Percentiles rank a stretch among this genome's conserved stretches.
Evolutionary conservation across 1,140 invertebrate genomes (phyloP).

Genomic region (Harlomillsia oculata): DNA sequence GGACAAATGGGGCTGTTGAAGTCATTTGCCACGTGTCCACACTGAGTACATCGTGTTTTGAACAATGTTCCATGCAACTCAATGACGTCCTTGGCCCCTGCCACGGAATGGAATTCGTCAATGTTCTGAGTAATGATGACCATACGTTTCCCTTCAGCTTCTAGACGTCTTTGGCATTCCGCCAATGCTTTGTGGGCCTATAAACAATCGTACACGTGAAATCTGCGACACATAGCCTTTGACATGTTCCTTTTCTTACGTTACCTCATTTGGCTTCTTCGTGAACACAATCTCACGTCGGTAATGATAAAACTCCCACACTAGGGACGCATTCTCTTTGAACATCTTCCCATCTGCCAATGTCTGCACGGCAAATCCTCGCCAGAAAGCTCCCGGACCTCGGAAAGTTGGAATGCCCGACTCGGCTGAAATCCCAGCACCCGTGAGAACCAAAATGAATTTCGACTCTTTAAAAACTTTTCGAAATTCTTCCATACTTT

Average conservation of each 20-base stretch:
- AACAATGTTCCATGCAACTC: conserved; percentile 81
- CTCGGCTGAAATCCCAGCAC: conserved; percentile 54
- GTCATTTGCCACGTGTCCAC: conserved; percentile 58
- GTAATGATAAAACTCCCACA: conserved; percentile 72
- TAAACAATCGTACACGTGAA: background rate
- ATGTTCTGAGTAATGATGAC: conserved; percentile 86
- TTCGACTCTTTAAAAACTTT: conserved; percentile 47
- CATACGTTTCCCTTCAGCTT: conserved; percentile 50
- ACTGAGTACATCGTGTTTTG: conserved; percentile 68
- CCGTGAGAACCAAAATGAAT: conserved; percentile 58
- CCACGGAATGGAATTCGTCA: conserved; percentile 72
- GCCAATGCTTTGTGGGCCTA: conserved; percentile 74
- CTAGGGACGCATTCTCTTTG: conserved; percentile 53
- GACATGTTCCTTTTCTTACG: background rate
- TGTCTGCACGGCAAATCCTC: conserved; percentile 54
- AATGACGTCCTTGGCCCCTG: conserved; percentile 68
- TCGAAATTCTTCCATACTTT: conserved; percentile 48
- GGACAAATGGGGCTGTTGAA: conserved; percentile 68
- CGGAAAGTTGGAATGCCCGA: conserved; percentile 72
- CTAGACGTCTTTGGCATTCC: conserved; percentile 56
- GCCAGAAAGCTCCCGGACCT: conserved; percentile 67
- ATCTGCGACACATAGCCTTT: no score
- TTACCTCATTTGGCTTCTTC: conserved; percentile 56
- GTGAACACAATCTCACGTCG: conserved; percentile 53
- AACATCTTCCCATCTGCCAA: conserved; percentile 59